A percentile compares a stretch with the other conserved stretches of the same genome.
phyloP scores from a whole-genome alignment of 1,140 invertebrate species.

The Carposina sasakii region DNA sequence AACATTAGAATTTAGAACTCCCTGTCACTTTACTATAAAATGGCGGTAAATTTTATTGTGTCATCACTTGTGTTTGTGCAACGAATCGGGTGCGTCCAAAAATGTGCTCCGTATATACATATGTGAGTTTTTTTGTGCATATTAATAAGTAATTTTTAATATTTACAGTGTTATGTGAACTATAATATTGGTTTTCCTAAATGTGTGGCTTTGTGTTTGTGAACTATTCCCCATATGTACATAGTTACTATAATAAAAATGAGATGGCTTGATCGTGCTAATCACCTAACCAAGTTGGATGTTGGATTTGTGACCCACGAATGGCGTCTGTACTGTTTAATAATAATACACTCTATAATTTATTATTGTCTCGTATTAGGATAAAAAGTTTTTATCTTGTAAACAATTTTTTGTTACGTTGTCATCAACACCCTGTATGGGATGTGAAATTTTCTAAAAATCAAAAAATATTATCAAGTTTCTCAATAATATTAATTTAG shows the following conservation, averaged over 20 bases:
- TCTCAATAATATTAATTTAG: no score
- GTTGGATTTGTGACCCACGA: neutral
- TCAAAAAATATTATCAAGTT: no score
- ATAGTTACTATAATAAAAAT: no score
- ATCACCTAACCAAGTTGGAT: neutral
- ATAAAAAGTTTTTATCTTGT: no score
- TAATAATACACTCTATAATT: no score
- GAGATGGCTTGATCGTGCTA: neutral
- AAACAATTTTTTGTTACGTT: no score
- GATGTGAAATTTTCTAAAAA: no score
- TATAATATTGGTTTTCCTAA: neutral
- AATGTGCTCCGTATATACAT: slow-evolving; percentile 44
- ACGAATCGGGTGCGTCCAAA: slow-evolving; percentile 25
- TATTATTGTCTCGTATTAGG: no score
- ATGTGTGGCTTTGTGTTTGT: neutral
- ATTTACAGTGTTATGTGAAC: slow-evolving; percentile 14
- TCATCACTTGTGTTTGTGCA: slow-evolving; percentile 36
- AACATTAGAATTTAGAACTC: no score
- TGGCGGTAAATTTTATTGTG: slow-evolving; percentile 28
- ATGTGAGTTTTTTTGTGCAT: slow-evolving; percentile 37
- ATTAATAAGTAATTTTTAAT: slow-evolving; percentile 8
- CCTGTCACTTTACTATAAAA: slow-evolving; percentile 53
- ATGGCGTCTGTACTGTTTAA: no score
- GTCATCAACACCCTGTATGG: no score
- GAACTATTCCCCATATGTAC: no score